These are phyloP conservation scores for Rhabdophis nuchalis DNA, from an alignment of 2,797 vertebrate species.

Conservation along the genomic window DNA sequence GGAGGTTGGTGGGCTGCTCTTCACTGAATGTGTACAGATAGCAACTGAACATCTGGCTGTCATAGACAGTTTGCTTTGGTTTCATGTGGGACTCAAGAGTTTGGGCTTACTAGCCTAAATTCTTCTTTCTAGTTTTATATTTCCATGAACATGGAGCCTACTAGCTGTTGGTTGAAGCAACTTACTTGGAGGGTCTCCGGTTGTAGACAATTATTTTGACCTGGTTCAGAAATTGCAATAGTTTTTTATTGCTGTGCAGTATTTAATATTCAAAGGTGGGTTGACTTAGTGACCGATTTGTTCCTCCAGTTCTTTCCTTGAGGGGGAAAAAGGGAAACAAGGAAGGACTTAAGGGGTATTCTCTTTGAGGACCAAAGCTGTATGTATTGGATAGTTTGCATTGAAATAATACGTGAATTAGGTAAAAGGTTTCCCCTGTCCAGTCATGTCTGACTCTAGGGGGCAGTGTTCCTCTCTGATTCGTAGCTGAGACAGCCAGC, in stretches of 20 bases:
- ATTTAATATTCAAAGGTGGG: constrained; percentile 1
- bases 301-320: background rate
- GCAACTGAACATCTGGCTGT: background rate
- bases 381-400: background rate
- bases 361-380: background rate
- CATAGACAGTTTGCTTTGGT: background rate
- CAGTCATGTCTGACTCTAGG: background rate
- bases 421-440: background rate
- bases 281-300: background rate
- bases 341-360: background rate
- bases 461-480: background rate
- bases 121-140: background rate
- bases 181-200: background rate
- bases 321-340: background rate
- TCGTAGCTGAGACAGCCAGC: background rate
- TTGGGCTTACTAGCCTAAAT: background rate
- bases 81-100: background rate
- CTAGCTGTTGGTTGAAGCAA: background rate
- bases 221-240: background rate
- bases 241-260: background rate
- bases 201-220: background rate
- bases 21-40: background rate
- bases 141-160: background rate
- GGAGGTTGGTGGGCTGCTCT: background rate
- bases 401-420: background rate